Evolutionary conservation across 1,140 invertebrate genomes (phyloP).

Genomic region (Asbolus verrucosus): DNA sequence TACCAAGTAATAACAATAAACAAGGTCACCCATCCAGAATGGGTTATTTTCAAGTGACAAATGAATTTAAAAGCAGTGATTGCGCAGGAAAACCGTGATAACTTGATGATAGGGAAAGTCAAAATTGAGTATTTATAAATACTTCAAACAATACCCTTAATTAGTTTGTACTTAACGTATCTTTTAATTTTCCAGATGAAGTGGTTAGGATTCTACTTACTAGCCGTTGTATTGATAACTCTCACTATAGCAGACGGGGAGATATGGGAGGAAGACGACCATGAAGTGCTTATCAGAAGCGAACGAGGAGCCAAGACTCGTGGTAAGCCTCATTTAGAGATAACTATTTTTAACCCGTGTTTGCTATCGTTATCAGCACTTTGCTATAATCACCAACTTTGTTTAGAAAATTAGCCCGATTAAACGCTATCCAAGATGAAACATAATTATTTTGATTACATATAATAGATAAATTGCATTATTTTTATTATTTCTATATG

Average conservation of each 20-base stretch:
- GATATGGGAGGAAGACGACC: conserved; percentile 79
- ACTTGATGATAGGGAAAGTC: too few species aligned
- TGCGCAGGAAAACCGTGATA: too few species aligned
- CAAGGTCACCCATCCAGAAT: too few species aligned
- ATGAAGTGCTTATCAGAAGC: conserved; percentile 80
- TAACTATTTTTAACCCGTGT: conserved; percentile 8
- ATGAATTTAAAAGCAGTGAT: too few species aligned
- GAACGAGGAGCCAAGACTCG: conserved; percentile 81
- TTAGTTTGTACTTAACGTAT: conserved; percentile 13
- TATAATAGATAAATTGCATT: too few species aligned
- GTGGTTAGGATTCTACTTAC: conserved; percentile 65
- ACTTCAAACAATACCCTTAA: conserved; percentile 3
- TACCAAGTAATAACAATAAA: too few species aligned
- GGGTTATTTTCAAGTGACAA: background rate
- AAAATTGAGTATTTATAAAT: background rate
- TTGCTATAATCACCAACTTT: conserved; percentile 4
- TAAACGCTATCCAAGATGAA: too few species aligned
- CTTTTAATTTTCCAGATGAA: conserved; percentile 62
- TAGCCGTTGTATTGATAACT: conserved; percentile 65
- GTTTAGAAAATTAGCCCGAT: conserved; percentile 19
- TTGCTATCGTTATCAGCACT: conserved; percentile 3
- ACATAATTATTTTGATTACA: too few species aligned
- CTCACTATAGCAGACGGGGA: conserved; percentile 69
- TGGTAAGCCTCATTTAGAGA: conserved; percentile 64
- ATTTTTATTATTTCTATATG: background rate